These are phyloP conservation scores for Xerus rutilus DNA, from an alignment of 2,797 vertebrate species.

Conservation along the genomic window DNA sequence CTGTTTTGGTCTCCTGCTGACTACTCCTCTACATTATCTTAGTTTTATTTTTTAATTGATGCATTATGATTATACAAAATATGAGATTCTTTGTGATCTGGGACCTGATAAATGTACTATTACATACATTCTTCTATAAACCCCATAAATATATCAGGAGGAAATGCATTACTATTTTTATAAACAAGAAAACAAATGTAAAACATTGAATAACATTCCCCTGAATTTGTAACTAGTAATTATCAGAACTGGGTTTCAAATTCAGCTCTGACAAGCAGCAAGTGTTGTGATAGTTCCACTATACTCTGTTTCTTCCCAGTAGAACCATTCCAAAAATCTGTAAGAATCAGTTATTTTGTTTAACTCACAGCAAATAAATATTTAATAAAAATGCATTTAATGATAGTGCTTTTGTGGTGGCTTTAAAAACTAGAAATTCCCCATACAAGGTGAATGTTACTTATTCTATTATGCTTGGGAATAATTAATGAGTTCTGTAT, in stretches of 20 bases:
- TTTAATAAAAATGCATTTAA: background rate
- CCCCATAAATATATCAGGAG: background rate
- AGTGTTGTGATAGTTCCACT: background rate
- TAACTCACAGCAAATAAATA: background rate
- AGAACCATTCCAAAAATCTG: background rate
- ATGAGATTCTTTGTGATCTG: too few relatives aligned
- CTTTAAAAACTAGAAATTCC: background rate
- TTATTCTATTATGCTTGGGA: background rate
- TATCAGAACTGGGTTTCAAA: constrained; percentile 1
- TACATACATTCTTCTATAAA: background rate
- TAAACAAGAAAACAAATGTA: background rate
- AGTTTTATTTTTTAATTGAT: too few relatives aligned
- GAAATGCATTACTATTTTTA: background rate
- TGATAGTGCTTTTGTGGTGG: background rate
- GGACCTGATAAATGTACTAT: background rate
- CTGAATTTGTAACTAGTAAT: background rate
- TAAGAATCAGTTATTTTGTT: background rate
- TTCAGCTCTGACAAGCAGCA: background rate
- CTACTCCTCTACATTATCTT: too few relatives aligned
- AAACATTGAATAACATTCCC: background rate
- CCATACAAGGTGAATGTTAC: background rate
- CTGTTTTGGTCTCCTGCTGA: too few relatives aligned
- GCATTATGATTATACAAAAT: too few relatives aligned
- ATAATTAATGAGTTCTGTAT: background rate
- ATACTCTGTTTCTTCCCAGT: background rate